phyloP scores from a whole-genome alignment of 2,113 vertebrate genomes.

The Bubo blakistoni region DNA sequence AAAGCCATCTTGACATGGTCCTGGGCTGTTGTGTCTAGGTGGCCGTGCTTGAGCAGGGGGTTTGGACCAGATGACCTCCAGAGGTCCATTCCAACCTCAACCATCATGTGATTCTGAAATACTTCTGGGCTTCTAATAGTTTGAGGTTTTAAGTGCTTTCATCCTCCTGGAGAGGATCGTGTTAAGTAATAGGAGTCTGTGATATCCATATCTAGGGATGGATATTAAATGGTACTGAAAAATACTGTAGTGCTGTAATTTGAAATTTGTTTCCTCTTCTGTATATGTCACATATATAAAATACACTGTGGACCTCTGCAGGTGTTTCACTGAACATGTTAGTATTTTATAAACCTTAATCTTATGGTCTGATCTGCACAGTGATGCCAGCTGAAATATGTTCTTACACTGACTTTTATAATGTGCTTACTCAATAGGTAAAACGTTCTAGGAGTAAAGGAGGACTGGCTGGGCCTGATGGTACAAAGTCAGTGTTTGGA shows the following conservation, averaged over 20 bases:
- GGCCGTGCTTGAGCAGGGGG: neutral
- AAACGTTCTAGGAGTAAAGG: conserved; percentile 99
- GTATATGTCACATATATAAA: neutral
- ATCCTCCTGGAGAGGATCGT: neutral
- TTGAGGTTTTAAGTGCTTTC: neutral
- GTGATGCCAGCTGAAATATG: neutral
- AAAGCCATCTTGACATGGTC: neutral
- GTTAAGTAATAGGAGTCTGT: neutral
- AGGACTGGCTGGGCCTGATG: conserved; percentile 93
- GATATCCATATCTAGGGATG: neutral
- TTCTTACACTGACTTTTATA: neutral
- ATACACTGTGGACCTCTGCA: neutral
- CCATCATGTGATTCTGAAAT: neutral
- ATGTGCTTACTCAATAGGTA: conserved; percentile 74
- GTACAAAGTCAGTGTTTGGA: conserved; percentile 97
- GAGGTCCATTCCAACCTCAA: neutral
- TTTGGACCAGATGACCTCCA: neutral
- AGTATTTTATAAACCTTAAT: neutral
- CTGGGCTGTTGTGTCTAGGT: neutral
- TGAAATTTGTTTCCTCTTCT: neutral
- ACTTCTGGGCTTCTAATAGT: neutral
- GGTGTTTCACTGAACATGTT: neutral
- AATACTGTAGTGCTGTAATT: neutral
- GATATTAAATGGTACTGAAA: neutral
- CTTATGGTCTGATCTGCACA: neutral